These are phyloP conservation scores for Morus bassanus DNA, from an alignment of 2,797 vertebrate genomes.

Conservation along the genomic window DNA sequence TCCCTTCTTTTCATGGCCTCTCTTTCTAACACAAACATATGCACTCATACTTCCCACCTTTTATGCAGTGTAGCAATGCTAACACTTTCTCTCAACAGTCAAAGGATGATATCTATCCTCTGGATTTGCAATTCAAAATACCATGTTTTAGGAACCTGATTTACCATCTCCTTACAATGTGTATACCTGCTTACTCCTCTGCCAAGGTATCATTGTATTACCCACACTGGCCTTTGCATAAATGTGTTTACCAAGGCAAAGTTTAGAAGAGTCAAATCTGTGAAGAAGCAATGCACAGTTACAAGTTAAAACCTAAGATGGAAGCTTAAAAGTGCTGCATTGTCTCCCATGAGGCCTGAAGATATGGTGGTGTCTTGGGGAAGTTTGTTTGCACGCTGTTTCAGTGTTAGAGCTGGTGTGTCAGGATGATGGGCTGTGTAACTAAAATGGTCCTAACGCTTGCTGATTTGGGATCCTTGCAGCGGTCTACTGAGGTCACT, in stretches of 20 bases:
- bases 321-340: not conserved
- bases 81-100: not conserved
- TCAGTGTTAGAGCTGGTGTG: not conserved
- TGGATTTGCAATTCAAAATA: not conserved
- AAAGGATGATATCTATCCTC: not conserved
- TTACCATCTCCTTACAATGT: not conserved
- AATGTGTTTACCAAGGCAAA: rapidly evolving
- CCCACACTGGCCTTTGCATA: not conserved
- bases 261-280: not conserved
- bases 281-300: not conserved
- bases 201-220: not conserved
- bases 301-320: not conserved
- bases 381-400: not conserved
- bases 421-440: not conserved
- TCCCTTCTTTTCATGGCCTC: not conserved
- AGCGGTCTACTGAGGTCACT: not conserved
- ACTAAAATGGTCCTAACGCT: not conserved
- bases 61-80: not conserved
- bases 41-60: not conserved
- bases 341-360: not conserved
- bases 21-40: not conserved
- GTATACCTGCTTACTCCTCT: not conserved
- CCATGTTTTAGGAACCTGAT: not conserved
- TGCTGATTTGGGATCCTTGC: not conserved
- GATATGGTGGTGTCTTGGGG: rapidly evolving